Base-by-base conservation (phyloP, 2,113 vertebrate species). In the Burhinus bistriatus region DNA sequence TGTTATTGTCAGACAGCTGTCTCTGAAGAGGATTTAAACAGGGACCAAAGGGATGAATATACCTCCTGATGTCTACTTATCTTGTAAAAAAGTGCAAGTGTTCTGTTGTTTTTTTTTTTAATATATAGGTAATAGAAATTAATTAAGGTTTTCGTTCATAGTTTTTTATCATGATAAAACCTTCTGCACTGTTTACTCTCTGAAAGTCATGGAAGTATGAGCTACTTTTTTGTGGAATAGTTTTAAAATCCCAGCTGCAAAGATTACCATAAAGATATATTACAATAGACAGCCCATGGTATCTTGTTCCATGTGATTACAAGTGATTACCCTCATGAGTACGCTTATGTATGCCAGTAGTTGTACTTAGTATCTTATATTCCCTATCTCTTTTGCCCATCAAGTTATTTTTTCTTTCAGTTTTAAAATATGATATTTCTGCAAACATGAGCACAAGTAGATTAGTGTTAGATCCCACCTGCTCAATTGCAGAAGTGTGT, bases 71-170 rank as follows among this genome's bases (percentile, higher is more conserved):
- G 25, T 15, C 26, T 79, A 27, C 15, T 59, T 77, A 9, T 21
- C 13, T 62, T 55, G 29, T 65, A 75, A 81, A 87, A 72, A 77
- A 23, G 4, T 36, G 1, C 3, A 89, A 61, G 10, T 75, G 42
- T 55, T 73, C 15, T 15, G 11, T 9, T 62, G 40, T 42, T 34
- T 70, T 61, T 23, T 82, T 65, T 66, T 47, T 30, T 17, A 38
- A 47, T 20, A 30, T 2, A 4, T 83, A 52, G 5, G 36, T 38
- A 62, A 44, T 32, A 64, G 6, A 76, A 81, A 68, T 54, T 34
- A 30, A 23, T 42, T 57, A 18, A 38, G 6, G 5, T 1, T 22
- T 59, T 51, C 71, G 4, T 62, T 62, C 1, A 0, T 22, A 18
- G 64, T 82, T 62, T 23, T 76, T 44, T 38, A 44, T 38, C 77